Base-by-base conservation (phyloP, 2,888 invertebrate species). In the Thereva nobilitata region DNA sequence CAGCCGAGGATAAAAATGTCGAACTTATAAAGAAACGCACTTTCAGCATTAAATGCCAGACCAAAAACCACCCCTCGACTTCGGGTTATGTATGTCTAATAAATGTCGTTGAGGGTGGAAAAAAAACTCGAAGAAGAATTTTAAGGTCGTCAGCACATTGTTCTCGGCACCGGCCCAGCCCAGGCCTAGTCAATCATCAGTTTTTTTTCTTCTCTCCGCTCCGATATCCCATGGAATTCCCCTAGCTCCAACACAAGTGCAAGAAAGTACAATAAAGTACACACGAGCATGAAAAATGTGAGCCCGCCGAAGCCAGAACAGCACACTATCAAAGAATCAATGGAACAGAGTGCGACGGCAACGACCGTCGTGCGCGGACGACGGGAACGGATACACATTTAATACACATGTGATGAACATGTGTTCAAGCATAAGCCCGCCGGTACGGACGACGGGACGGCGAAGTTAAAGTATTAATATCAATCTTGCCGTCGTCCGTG, bases 91-190 rank as follows among this genome's bases (percentile, higher is more conserved):
- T 35, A 44, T 34, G 56, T 23, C 56, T 56, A 56, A 56, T 56
- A 56, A 56, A 42, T 42, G 42, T 23, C 23, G 23, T 23, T 23
- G 23, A 23, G 23, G 23, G 23, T 23, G 2, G 23, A 9, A 12
- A 47, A 44, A 44, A 56, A 56, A 56, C 42, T 23, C 12, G 34
- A 56, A 44, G 37, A n/a, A 56, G 44, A 56, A 56, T 56, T 56
- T 44, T 56, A 56, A 56, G 56, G 56, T 56, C 56, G 56, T 56
- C 56, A 56, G 56, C 44, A 56, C 56, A 56, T 38, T 56, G 56
- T 56, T 56, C 56, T 44, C 23, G 23, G 23, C 23, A 23, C 23
- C 23, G 23, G 23, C 34, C 44, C 44, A 10, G 44, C 34, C 34
- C 56, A 56, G 44, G 56, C 56, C 23, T n/a, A 12, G 42, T 10